A percentile compares a stretch with the other conserved stretches of the same genome.
Evolutionary conservation across 2,113 vertebrate species (phyloP).

Genomic region (Halichoerus grypus): DNA sequence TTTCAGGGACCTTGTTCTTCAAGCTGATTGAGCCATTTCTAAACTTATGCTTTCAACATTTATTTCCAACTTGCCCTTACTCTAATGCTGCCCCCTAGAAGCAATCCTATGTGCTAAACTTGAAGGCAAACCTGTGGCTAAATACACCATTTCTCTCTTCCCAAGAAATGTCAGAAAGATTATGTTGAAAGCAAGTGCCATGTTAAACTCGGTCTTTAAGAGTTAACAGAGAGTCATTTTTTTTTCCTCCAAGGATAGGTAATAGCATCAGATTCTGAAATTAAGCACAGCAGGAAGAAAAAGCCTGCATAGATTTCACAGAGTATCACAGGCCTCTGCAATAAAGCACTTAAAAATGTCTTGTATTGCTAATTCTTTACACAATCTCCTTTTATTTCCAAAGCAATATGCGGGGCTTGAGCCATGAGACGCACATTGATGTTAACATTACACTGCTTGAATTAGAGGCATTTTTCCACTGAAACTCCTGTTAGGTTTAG

Average conservation of each 20-base stretch:
- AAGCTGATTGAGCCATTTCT: conserved; percentile 34
- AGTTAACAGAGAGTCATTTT: conserved; percentile 69
- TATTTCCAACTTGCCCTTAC: not conserved
- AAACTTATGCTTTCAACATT: not conserved
- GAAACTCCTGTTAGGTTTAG: conserved; percentile 69
- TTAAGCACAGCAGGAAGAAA: conserved; percentile 80
- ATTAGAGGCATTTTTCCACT: conserved; percentile 75
- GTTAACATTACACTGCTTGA: not conserved
- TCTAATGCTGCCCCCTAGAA: not conserved
- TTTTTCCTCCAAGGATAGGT: conserved; percentile 75
- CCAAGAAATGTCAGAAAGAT: conserved; percentile 9
- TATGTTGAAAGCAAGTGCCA: conserved; percentile 61
- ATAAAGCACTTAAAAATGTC: conserved; percentile 75
- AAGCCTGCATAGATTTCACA: conserved; percentile 73
- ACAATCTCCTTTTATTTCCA: conserved; percentile 74
- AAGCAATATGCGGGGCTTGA: conserved; percentile 48
- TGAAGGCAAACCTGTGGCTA: not conserved
- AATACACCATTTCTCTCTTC: conserved; percentile 30
- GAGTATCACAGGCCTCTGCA: conserved; percentile 64
- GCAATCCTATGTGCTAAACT: not conserved
- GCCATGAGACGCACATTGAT: conserved; percentile 59
- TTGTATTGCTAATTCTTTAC: conserved; percentile 80
- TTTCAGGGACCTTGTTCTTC: conserved; percentile 9
- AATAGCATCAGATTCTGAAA: conserved; percentile 82
- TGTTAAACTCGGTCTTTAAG: conserved; percentile 62